phyloP scores from a whole-genome alignment of 2,797 vertebrate species.

The Cirrhinus mrigala region DNA sequence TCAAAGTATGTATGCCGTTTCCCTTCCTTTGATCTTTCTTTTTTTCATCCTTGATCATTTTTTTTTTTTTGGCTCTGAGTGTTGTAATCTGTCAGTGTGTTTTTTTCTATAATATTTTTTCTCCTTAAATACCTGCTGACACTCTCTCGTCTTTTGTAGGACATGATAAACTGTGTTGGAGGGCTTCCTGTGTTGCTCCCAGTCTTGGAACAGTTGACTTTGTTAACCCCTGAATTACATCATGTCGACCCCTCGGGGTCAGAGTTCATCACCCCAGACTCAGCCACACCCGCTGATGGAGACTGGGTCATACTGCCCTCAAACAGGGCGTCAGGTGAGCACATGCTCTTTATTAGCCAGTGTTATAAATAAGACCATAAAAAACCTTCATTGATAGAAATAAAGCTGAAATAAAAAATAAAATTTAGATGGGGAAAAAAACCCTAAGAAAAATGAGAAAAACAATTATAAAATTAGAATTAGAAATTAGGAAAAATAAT shows the following conservation, averaged over 20 bases:
- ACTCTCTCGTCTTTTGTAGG: conserved; percentile 74
- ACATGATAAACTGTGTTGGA: conserved; percentile 95
- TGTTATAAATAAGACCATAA: neutral
- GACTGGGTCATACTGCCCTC: conserved; percentile 91
- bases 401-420: neutral
- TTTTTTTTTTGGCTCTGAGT: neutral
- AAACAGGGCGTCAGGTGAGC: conserved; percentile 91
- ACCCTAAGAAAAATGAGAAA: neutral
- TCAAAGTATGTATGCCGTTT: conserved; percentile 83
- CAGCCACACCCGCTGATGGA: conserved; percentile 85
- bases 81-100: neutral
- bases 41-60: neutral
- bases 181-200: conserved; percentile 91
- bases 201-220: conserved; percentile 89
- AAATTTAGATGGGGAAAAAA: no score
- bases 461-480: neutral
- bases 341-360: neutral
- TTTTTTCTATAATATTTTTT: neutral
- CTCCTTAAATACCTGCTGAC: neutral
- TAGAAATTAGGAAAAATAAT: neutral
- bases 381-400: neutral
- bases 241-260: conserved; percentile 71
- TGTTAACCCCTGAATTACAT: conserved; percentile 75
- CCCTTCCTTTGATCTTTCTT: neutral
- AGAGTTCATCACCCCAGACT: conserved; percentile 82